Conservation (phyloP, 2,113 vertebrate genomes). For the Columba livia region DNA sequence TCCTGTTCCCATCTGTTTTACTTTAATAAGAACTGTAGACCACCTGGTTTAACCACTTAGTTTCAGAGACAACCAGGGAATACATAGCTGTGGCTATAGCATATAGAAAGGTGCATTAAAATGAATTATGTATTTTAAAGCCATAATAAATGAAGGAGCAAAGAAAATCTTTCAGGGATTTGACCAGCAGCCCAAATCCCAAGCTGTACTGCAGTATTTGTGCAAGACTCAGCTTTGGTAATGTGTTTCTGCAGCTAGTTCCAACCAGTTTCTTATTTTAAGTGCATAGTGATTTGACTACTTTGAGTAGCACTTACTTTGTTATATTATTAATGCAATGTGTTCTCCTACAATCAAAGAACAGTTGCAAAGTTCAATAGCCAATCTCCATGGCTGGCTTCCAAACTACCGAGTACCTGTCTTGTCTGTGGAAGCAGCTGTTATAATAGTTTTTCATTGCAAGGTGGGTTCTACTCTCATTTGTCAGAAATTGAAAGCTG, state of each 20-base stretch:
- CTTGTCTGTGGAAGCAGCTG: neutral
- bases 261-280: neutral
- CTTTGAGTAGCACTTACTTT: neutral
- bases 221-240: neutral
- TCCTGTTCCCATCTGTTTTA: neutral
- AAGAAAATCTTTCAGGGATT: neutral
- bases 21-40: neutral
- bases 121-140: neutral
- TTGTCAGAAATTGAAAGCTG: neutral
- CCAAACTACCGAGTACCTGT: neutral
- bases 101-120: neutral
- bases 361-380: neutral
- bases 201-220: neutral
- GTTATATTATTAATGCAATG: neutral
- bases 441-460: neutral
- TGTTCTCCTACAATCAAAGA: neutral
- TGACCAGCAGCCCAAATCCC: neutral
- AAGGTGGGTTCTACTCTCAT: neutral
- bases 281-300: neutral
- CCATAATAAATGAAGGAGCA: neutral
- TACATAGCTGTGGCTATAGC: neutral
- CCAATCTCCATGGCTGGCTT: neutral
- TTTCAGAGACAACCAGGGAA: conserved; percentile 7
- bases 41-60: neutral
- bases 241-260: neutral